phyloP scores from a whole-genome alignment of 2,113 vertebrate genomes.

The Charina bottae region DNA sequence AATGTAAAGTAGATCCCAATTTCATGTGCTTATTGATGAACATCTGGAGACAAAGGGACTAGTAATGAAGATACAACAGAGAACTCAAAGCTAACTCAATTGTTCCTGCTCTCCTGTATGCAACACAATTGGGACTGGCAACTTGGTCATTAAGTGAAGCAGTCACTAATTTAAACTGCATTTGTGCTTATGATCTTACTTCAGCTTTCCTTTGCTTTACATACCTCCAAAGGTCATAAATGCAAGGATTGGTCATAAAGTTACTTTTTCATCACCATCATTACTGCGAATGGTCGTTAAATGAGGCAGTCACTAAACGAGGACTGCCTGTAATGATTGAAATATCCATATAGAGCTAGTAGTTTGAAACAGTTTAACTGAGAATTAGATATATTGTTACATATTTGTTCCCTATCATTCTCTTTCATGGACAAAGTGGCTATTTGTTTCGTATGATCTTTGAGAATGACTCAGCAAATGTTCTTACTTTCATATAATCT shows the following conservation, averaged over 20 bases:
- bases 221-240: not conserved
- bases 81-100: not conserved
- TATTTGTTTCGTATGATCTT: slow-evolving; percentile 4
- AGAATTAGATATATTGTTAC: not conserved
- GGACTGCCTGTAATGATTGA: not conserved
- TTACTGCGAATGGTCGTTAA: not conserved
- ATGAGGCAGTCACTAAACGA: not conserved
- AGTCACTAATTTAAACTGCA: not conserved
- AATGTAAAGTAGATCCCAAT: not conserved
- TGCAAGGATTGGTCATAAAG: not conserved
- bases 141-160: not conserved
- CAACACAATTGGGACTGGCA: not conserved
- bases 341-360: not conserved
- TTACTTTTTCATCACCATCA: not conserved
- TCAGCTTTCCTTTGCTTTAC: not conserved
- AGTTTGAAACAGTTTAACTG: slow-evolving; percentile 14
- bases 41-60: not conserved
- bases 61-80: not conserved
- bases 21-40: not conserved
- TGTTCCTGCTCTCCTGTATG: not conserved
- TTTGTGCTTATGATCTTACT: not conserved
- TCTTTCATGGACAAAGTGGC: not conserved
- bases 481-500: not conserved
- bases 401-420: not conserved
- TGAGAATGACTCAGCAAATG: not conserved